phyloP scores from a whole-genome alignment of 2,797 vertebrate species.

The Danionella dracula region DNA sequence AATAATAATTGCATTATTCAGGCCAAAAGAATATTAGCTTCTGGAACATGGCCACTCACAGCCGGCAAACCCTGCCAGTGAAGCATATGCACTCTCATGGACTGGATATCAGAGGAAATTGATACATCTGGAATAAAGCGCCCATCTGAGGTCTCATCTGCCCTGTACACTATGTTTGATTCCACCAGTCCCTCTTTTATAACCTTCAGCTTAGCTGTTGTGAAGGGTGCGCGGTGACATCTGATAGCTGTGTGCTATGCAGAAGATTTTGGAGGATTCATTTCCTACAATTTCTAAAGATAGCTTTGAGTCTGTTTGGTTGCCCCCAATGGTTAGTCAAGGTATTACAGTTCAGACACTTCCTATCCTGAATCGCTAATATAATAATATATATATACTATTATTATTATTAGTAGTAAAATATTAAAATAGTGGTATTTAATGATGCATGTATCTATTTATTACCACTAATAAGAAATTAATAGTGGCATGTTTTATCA shows the following conservation, averaged over 20 bases:
- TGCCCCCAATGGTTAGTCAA: conserved; percentile 34
- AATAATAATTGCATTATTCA: conserved; percentile 97
- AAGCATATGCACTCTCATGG: conserved; percentile 87
- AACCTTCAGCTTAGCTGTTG: neutral
- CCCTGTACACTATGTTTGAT: conserved; percentile 70
- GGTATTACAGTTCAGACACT: too few species aligned
- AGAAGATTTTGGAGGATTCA: conserved; percentile 49
- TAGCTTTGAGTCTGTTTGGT: too few species aligned
- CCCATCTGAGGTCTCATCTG: conserved; percentile 85
- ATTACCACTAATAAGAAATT: too few species aligned
- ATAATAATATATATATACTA: too few species aligned
- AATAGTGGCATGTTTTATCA: too few species aligned
- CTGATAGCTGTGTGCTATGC: conserved; percentile 31
- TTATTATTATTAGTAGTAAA: too few species aligned
- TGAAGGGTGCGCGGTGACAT: conserved; percentile 23
- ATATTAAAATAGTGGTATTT: too few species aligned
- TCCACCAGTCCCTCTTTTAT: conserved; percentile 65
- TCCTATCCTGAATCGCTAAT: too few species aligned
- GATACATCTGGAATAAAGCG: conserved; percentile 87
- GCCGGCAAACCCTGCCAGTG: conserved; percentile 81
- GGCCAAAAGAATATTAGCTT: conserved; percentile 86
- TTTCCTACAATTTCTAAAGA: too few species aligned
- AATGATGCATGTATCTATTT: too few species aligned
- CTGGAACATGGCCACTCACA: conserved; percentile 53
- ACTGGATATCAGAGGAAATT: conserved; percentile 87